Conservation (phyloP, 2,888 invertebrate genomes). For the Drosophila tripunctata region DNA sequence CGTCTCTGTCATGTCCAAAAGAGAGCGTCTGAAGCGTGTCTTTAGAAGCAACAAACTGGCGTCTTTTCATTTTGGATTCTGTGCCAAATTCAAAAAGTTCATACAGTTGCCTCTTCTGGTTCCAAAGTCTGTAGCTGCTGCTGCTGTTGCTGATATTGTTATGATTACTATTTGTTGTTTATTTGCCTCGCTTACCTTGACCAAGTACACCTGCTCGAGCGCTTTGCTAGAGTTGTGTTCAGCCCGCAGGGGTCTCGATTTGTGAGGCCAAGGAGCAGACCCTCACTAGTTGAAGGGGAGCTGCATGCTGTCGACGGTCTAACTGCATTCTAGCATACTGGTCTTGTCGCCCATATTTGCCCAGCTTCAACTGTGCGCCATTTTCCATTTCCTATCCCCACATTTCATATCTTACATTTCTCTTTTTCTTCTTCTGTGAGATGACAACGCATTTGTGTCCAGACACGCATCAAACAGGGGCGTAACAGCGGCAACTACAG, state of each 20-base stretch:
- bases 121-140: constrained; percentile 22
- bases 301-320: neutral
- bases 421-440: constrained; percentile 20
- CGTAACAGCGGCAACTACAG: neutral
- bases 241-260: neutral
- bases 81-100: constrained; percentile 48
- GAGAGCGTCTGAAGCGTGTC: constrained; percentile 45
- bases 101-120: constrained; percentile 7
- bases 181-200: constrained; percentile 62
- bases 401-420: constrained; percentile 10
- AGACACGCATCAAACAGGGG: constrained; percentile 13
- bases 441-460: constrained; percentile 19
- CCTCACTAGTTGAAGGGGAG: neutral
- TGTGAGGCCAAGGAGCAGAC: neutral
- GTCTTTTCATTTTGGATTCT: constrained; percentile 33
- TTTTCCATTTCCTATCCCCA: constrained; percentile 1
- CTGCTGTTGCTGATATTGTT: constrained; percentile 9
- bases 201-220: constrained; percentile 56
- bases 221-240: neutral
- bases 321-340: constrained; percentile 34
- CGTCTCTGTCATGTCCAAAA: constrained; percentile 18
- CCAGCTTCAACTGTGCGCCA: constrained; percentile 5
- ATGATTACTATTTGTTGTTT: constrained; percentile 4
- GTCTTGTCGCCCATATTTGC: constrained; percentile 18
- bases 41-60: constrained; percentile 44